phyloP scores from a whole-genome alignment of 2,797 vertebrate genomes.

The Fistularia tabacaria region DNA sequence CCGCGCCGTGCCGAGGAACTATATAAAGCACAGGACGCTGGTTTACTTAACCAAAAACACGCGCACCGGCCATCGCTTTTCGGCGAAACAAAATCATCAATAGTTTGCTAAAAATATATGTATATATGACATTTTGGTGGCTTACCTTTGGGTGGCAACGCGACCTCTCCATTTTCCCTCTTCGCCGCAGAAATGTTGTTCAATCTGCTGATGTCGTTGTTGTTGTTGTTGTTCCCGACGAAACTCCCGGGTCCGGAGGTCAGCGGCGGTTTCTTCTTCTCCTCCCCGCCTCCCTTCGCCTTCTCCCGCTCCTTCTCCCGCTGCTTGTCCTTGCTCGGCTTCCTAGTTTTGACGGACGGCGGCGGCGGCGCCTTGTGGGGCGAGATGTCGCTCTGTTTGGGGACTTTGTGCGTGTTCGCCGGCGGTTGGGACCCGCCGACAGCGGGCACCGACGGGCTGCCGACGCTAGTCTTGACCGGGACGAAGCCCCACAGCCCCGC shows the following conservation, averaged over 20 bases:
- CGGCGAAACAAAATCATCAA: constrained; percentile 33
- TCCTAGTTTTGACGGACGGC: constrained; percentile 73
- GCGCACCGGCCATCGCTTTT: too few species aligned
- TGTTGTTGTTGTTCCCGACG: constrained; percentile 16
- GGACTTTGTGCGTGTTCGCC: constrained; percentile 74
- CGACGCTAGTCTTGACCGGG: constrained; percentile 60
- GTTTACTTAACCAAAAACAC: constrained; percentile 6
- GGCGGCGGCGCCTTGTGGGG: constrained; percentile 66
- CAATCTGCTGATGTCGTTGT: constrained; percentile 51
- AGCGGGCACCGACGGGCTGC: constrained; percentile 40
- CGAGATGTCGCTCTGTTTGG: constrained; percentile 79
- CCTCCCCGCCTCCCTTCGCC: constrained; percentile 56
- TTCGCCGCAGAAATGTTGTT: constrained; percentile 53
- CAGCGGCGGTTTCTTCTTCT: constrained; percentile 74
- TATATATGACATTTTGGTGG: constrained; percentile 1
- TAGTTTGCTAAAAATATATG: background rate
- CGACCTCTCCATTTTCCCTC: constrained; percentile 88
- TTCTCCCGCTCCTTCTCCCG: constrained; percentile 66
- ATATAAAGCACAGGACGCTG: constrained; percentile 8
- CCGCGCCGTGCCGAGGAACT: constrained; percentile 11
- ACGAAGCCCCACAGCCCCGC: constrained; percentile 78
- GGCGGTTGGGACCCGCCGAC: constrained; percentile 52
- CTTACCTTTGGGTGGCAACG: constrained; percentile 79
- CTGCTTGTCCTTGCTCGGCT: constrained; percentile 79
- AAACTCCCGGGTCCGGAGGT: constrained; percentile 51